Percentiles rank a stretch among this genome's conserved stretches.
phyloP scores from a whole-genome alignment of 2,797 vertebrate genomes.

The Melanotaenia parkinsoni region DNA sequence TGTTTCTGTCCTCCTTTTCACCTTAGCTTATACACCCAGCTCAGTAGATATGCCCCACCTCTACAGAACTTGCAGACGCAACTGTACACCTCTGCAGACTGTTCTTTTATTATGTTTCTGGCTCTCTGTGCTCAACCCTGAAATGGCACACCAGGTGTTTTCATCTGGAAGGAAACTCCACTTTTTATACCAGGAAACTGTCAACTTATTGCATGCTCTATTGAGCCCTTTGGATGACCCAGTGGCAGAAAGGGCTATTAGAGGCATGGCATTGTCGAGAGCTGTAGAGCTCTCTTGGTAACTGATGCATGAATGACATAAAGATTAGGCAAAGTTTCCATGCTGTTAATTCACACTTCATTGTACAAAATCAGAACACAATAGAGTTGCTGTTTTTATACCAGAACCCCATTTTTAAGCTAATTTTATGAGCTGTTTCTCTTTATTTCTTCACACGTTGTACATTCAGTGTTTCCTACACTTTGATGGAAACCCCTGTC shows the following conservation, averaged over 20 bases:
- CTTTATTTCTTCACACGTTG: slow-evolving; percentile 2
- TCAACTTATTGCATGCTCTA: slow-evolving; percentile 35
- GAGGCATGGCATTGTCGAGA: slow-evolving; percentile 7
- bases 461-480: slow-evolving; percentile 41
- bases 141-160: slow-evolving; percentile 66
- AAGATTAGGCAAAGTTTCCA: slow-evolving; percentile 55
- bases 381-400: slow-evolving; percentile 6
- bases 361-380: slow-evolving; percentile 13
- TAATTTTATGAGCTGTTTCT: slow-evolving; percentile 20
- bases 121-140: slow-evolving; percentile 21
- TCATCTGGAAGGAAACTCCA: slow-evolving; percentile 43
- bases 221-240: slow-evolving; percentile 49
- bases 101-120: slow-evolving; percentile 44
- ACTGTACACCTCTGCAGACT: slow-evolving; percentile 44
- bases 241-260: slow-evolving; percentile 28
- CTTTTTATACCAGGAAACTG: slow-evolving; percentile 45
- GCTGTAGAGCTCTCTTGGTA: slow-evolving; percentile 20
- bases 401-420: background rate
- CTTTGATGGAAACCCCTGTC: slow-evolving; percentile 33
- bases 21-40: slow-evolving; percentile 20
- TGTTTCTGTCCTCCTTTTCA: slow-evolving; percentile 15
- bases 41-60: slow-evolving; percentile 17
- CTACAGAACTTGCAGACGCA: slow-evolving; percentile 32
- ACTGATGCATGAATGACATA: slow-evolving; percentile 40
- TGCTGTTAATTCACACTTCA: slow-evolving; percentile 33